phyloP scores from a whole-genome alignment of 2,888 invertebrate species.

The Lithodes maja region DNA sequence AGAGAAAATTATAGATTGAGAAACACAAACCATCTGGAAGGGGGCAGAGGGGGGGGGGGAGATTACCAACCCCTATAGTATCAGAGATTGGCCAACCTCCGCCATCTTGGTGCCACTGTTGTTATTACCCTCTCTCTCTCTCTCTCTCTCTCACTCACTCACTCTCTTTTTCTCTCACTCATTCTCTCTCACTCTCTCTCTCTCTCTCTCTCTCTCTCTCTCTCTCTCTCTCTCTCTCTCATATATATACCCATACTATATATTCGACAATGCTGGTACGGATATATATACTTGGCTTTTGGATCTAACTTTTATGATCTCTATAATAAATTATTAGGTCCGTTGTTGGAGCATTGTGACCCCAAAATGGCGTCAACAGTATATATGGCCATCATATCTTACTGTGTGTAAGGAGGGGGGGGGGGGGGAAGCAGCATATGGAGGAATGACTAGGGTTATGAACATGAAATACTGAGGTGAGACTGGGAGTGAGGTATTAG shows the following conservation, averaged over 20 bases:
- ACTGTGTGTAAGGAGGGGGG: not conserved
- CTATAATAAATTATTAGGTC: too few relatives aligned
- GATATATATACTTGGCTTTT: too few relatives aligned
- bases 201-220: not conserved
- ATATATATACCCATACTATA: not conserved
- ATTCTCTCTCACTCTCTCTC: not conserved
- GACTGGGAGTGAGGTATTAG: not conserved
- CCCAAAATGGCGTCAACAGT: too few relatives aligned
- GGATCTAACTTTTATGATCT: too few relatives aligned
- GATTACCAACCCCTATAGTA: not conserved
- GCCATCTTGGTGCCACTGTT: not conserved
- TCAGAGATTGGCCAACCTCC: not conserved
- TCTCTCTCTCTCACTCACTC: constrained; percentile 26
- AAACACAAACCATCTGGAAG: too few relatives aligned
- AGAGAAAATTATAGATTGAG: too few relatives aligned
- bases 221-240: not conserved
- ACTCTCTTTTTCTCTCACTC: constrained; percentile 10
- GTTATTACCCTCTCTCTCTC: constrained; percentile 29
- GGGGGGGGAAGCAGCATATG: not conserved
- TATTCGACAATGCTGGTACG: too few relatives aligned
- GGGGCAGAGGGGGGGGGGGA: not conserved
- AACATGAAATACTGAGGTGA: not conserved
- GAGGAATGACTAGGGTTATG: not conserved
- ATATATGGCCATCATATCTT: too few relatives aligned
- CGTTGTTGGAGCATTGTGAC: too few relatives aligned